These are phyloP conservation scores for Lasioglossum malachurum DNA, from an alignment of 2,888 invertebrate species.

Conservation along the genomic window DNA sequence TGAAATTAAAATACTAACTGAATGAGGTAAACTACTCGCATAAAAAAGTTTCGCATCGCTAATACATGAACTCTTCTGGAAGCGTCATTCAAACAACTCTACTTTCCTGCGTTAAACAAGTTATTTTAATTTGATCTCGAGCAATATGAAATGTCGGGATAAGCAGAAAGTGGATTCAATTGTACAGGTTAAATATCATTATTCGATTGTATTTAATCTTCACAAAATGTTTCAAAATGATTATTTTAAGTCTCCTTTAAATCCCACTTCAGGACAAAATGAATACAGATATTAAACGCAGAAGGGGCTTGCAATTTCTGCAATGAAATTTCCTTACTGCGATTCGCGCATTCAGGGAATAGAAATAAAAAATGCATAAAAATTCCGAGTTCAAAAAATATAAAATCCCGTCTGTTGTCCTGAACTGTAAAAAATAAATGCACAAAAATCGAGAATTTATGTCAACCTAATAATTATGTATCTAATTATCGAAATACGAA, in stretches of 20 bases:
- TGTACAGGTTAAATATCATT: not conserved
- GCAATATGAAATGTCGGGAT: not conserved
- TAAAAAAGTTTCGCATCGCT: constrained; percentile 2
- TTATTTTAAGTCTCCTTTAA: not conserved
- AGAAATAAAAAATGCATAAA: not conserved
- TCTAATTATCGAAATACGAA: not conserved
- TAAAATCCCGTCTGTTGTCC: not conserved
- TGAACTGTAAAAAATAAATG: no score
- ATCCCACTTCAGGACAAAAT: not conserved
- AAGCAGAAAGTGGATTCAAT: not conserved
- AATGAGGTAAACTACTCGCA: not conserved
- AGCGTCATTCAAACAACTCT: not conserved
- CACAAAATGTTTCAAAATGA: not conserved
- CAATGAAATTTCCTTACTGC: not conserved
- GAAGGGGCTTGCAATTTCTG: not conserved
- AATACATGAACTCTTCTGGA: not conserved
- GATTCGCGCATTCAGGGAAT: not conserved
- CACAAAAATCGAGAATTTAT: not conserved
- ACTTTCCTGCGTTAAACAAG: not conserved
- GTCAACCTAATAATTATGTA: no score
- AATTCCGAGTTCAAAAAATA: not conserved
- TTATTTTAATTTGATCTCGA: not conserved
- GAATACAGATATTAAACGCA: not conserved
- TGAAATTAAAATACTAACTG: not conserved
- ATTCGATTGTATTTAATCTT: not conserved